phyloP scores from a whole-genome alignment of 2,888 invertebrate genomes.

The Dendrolimus pini region DNA sequence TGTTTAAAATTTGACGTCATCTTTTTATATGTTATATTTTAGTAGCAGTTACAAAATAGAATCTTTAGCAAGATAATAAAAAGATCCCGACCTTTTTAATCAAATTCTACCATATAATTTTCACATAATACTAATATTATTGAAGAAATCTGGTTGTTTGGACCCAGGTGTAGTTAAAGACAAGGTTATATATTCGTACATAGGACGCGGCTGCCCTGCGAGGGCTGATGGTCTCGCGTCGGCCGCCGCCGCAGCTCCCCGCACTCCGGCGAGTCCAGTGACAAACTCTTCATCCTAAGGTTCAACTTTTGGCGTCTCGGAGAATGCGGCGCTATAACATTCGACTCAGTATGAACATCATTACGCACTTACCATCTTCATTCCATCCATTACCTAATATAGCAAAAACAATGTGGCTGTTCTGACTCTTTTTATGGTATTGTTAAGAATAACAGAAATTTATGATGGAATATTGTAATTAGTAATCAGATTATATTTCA shows the following conservation, averaged over 20 bases:
- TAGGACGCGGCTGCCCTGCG: conserved; percentile 78
- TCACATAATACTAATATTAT: too few species aligned
- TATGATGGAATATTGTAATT: too few species aligned
- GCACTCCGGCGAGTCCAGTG: conserved; percentile 96
- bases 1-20: too few species aligned
- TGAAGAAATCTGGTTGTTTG: conserved; percentile 38
- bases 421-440: too few species aligned
- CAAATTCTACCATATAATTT: too few species aligned
- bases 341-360: conserved; percentile 52
- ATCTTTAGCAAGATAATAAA: too few species aligned
- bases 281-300: conserved; percentile 98
- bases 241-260: conserved; percentile 86
- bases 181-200: conserved; percentile 65
- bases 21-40: too few species aligned
- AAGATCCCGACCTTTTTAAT: too few species aligned
- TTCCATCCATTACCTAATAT: background rate
- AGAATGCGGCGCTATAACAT: conserved; percentile 92
- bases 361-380: background rate
- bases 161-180: conserved; percentile 41
- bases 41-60: too few species aligned
- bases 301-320: conserved; percentile 97
- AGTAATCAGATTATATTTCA: too few species aligned
- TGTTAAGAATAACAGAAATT: too few species aligned
- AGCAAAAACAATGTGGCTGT: too few species aligned
- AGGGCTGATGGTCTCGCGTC: conserved; percentile 52